Evolutionary conservation across 2,888 invertebrate species (phyloP).

Genomic region (Drosophila peninsularis): DNA sequence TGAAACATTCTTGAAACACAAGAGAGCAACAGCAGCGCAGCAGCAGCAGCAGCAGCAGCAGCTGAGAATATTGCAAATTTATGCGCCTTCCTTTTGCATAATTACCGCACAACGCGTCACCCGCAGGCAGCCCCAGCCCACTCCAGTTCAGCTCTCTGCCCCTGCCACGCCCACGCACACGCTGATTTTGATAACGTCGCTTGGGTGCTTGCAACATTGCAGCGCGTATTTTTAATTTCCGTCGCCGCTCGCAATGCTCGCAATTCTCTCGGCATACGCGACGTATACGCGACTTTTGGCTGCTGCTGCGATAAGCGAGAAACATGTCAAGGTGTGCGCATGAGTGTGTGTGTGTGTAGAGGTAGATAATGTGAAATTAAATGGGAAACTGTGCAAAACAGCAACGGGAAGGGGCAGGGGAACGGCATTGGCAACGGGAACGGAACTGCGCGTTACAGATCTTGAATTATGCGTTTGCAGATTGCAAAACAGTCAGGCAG

Average conservation of each 20-base stretch:
- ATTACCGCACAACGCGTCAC: conserved; percentile 71
- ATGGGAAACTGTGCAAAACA: conserved; percentile 77
- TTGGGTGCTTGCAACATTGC: conserved; percentile 77
- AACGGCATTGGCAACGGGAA: conserved; percentile 34
- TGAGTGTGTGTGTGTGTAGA: conserved; percentile 29
- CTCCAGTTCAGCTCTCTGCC: conserved; percentile 13
- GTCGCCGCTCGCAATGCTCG: conserved; percentile 60
- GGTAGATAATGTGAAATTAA: conserved; percentile 78
- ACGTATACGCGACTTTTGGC: conserved; percentile 62
- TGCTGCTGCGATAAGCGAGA: conserved; percentile 71
- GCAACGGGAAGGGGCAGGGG: conserved; percentile 35
- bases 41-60: conserved; percentile 23
- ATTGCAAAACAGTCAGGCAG: conserved; percentile 52
- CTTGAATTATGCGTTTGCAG: conserved; percentile 77
- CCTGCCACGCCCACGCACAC: conserved; percentile 49
- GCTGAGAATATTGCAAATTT: conserved; percentile 77
- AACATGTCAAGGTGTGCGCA: conserved; percentile 73
- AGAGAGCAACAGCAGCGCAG: conserved; percentile 26
- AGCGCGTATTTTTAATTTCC: conserved; percentile 79
- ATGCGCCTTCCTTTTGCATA: conserved; percentile 79
- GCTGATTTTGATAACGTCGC: conserved; percentile 77
- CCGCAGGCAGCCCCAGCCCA: conserved; percentile 32
- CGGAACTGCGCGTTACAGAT: conserved; percentile 75
- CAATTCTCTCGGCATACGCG: conserved; percentile 54
- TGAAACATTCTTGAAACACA: conserved; percentile 61